A percentile compares a stretch with the other conserved stretches of the same genome.
phyloP scores from a whole-genome alignment of 2,797 vertebrate species.

The Triplophysa bombifrons region DNA sequence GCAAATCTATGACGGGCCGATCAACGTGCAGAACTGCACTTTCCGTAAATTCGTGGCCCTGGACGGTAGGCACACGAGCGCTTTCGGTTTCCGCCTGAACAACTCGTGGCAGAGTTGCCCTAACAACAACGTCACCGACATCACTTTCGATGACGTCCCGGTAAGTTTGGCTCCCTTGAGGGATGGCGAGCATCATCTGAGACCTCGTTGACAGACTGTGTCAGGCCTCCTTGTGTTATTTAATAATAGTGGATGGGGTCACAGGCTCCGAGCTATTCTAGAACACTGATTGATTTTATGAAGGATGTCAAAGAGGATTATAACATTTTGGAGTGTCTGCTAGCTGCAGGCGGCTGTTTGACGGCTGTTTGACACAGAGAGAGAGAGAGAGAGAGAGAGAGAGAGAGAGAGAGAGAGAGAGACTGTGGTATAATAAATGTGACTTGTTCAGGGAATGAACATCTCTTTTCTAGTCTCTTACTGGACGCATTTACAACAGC shows the following conservation, averaged over 20 bases:
- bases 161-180: conserved; percentile 75
- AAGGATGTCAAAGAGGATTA: conserved; percentile 41
- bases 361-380: conserved; percentile 3
- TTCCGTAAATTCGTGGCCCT: conserved; percentile 91
- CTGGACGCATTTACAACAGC: no score
- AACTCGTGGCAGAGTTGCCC: conserved; percentile 99
- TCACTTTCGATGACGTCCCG: conserved; percentile 89
- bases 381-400: conserved; percentile 8
- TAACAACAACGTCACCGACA: conserved; percentile 87
- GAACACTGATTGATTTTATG: conserved; percentile 42
- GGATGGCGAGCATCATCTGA: neutral
- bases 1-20: conserved; percentile 94
- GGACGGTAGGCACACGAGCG: conserved; percentile 91
- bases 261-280: conserved; percentile 27
- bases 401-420: conserved; percentile 7
- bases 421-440: neutral
- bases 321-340: neutral
- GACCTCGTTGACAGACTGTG: conserved; percentile 3
- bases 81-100: conserved; percentile 94
- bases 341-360: conserved; percentile 3
- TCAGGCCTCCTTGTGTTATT: conserved; percentile 2
- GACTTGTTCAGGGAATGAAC: conserved; percentile 11
- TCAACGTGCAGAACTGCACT: conserved; percentile 94
- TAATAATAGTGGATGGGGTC: conserved; percentile 29
- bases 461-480: neutral